phyloP scores from a whole-genome alignment of 2,888 invertebrate genomes.

The Drosophila anceps region DNA sequence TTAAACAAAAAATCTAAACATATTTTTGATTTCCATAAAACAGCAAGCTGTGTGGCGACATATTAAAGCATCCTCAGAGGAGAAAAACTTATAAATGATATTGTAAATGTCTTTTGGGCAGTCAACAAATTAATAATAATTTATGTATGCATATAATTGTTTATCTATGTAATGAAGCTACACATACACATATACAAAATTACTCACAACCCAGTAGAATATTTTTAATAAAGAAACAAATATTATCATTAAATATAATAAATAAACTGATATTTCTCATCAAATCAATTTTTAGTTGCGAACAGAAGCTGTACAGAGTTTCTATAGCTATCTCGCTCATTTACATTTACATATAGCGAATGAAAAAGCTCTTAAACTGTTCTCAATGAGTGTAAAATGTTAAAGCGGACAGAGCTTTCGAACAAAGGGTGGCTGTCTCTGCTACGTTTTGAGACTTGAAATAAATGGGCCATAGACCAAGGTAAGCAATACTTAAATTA shows the following conservation, averaged over 20 bases:
- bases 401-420: not conserved
- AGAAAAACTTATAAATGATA: conserved; percentile 32
- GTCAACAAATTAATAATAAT: conserved; percentile 7
- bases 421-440: not conserved
- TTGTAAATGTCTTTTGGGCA: conserved; percentile 21
- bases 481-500: not conserved
- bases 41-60: conserved; percentile 53
- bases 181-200: conserved; percentile 22
- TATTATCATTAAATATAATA: conserved; percentile 13
- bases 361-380: not conserved
- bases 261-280: not conserved
- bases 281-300: not conserved
- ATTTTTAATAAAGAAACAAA: conserved; percentile 69
- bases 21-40: conserved; percentile 24
- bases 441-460: not conserved
- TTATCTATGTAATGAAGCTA: conserved; percentile 44
- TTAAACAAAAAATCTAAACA: conserved; percentile 29
- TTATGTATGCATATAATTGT: conserved; percentile 39
- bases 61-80: conserved; percentile 64
- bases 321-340: not conserved
- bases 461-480: not conserved
- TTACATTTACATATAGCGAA: not conserved
- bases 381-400: not conserved
- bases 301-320: not conserved
- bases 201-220: conserved; percentile 43